Evolutionary conservation across 2,113 vertebrate species (phyloP).

Genomic region (Verasper variegatus): DNA sequence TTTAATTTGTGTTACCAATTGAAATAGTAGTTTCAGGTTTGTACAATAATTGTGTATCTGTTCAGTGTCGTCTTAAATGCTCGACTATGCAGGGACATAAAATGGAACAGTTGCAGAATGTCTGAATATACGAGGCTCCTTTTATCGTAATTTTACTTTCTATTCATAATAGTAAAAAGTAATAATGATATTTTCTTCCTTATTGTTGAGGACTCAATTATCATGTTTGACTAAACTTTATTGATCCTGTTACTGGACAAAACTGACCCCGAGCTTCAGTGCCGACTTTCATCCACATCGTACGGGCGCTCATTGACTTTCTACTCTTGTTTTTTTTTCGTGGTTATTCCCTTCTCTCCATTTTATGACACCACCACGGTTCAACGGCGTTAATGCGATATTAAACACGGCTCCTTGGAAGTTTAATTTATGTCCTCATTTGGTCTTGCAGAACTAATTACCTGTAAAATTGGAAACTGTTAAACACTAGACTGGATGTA

Average conservation of each 20-base stretch:
- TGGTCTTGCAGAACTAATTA: conserved; percentile 36
- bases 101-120: too few relatives aligned
- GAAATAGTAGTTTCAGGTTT: too few relatives aligned
- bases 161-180: too few relatives aligned
- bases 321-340: conserved; percentile 15
- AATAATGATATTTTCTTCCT: not conserved
- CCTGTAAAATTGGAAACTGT: conserved; percentile 23
- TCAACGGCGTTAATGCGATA: conserved; percentile 37
- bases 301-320: not conserved
- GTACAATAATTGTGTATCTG: too few relatives aligned
- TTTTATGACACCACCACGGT: conserved; percentile 24
- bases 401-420: conserved; percentile 40
- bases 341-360: not conserved
- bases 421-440: conserved; percentile 49
- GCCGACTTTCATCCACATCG: not conserved
- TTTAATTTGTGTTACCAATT: too few relatives aligned
- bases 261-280: not conserved
- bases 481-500: conserved; percentile 18
- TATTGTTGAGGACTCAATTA: not conserved
- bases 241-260: not conserved
- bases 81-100: too few relatives aligned
- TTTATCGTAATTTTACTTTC: not conserved
- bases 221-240: not conserved
- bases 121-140: too few relatives aligned
- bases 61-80: too few relatives aligned